phyloP scores from a whole-genome alignment of 2,113 vertebrate species.

The Scolopax mira region DNA sequence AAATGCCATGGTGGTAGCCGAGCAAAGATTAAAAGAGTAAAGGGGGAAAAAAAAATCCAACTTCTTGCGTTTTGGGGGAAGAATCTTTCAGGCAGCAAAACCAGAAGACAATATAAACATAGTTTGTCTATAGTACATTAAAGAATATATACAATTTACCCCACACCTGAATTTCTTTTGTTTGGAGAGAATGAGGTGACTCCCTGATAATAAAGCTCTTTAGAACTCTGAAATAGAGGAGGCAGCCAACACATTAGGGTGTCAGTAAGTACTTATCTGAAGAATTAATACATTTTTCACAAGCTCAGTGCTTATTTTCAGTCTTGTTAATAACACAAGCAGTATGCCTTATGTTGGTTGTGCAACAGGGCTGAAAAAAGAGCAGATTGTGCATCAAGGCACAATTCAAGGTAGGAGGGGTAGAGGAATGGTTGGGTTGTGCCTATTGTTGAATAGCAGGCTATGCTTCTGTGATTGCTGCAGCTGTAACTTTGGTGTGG shows the following conservation, averaged over 20 bases:
- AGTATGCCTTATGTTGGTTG: not conserved
- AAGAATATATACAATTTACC: not conserved
- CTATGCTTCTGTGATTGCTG: not conserved
- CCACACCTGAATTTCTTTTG: not conserved
- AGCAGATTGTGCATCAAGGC: not conserved
- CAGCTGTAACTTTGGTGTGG: not conserved
- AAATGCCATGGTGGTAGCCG: slow-evolving; percentile 17
- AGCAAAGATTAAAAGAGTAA: slow-evolving; percentile 30
- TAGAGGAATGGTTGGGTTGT: not conserved
- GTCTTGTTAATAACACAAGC: not conserved
- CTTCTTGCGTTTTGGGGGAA: not conserved
- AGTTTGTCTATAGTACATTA: not conserved
- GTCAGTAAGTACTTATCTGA: not conserved
- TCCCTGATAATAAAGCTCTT: not conserved
- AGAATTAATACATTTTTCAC: not conserved
- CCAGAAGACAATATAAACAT: not conserved
- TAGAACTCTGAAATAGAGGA: not conserved
- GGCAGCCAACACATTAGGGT: not conserved
- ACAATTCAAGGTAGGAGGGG: not conserved
- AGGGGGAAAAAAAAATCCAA: not conserved
- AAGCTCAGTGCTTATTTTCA: not conserved
- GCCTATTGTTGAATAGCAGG: not conserved
- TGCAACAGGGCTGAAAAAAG: slow-evolving; percentile 3
- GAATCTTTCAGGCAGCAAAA: not conserved
- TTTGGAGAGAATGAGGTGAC: not conserved